Evolutionary conservation across 1,140 invertebrate genomes (phyloP), one percentile per base, ranked within the genome.

Genomic region (Pachypeltis micranthus): DNA sequence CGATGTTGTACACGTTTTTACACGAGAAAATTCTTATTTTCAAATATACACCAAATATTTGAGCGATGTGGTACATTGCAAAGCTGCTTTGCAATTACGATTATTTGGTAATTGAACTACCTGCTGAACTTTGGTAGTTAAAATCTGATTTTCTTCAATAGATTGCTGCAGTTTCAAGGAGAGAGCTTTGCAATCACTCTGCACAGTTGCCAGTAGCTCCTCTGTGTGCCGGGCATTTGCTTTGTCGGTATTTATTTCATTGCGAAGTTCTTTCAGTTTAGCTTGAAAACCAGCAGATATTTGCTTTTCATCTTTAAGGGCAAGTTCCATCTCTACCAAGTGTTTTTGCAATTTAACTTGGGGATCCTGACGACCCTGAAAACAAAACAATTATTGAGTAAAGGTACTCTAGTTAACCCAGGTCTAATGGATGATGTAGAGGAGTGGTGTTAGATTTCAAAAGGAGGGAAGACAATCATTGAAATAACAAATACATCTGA

Each of bases 261-360:
- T 79, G 66, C 88, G 81, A 1, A 93, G 70, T 69, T 92, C 90
- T 67, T 86, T 86, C 16, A 92, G 71, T 72, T 87, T 90, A 39
- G 79, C 82, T 67, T 89, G 86, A 7, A 85, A 78, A 12, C 82
- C 84, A 59, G 79, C 75, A 2, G 82, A 81, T 0, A 83, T 81
- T 70, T 88, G 83, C 63, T 87, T 80, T 67, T 89, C 85, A 64
- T 88, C 86, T 4, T 77, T 71, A 1, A 91, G 72, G 3, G 81
- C 78, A 67, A 87, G 85, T 67, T 91, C 88, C 68, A 86, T 87
- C 63, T 91, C 88, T 7, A 86, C 84, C 1, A 94, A 74, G 72
- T 93, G 90, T 66, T 90, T 91, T 70, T 89, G 91, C 64, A 94
- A 70, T 70, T 90, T 87, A 59, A 88, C 84, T 26, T 91, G 80